Percentiles rank a stretch among this genome's conserved stretches.
Conservation (phyloP, 2,113 vertebrate species). For the Phainopepla nitens region DNA sequence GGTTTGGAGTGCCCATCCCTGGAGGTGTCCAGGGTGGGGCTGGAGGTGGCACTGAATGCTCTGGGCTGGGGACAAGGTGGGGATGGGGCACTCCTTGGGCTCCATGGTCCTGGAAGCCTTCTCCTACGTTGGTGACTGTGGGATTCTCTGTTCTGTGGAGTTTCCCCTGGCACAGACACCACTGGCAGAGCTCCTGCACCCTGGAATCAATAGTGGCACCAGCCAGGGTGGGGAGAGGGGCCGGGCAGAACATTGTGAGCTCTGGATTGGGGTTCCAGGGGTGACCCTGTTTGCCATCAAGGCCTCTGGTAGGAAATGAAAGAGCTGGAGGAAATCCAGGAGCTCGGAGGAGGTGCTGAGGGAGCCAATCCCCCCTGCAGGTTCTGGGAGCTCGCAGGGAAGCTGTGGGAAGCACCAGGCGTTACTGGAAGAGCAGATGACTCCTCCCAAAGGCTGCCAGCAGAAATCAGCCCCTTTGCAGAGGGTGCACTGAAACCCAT, state of each 20-base stretch:
- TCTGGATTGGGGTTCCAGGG: fast-evolving
- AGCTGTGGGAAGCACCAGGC: neutral
- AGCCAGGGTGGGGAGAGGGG: fast-evolving
- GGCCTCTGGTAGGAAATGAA: neutral
- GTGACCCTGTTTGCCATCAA: neutral
- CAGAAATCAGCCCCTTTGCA: neutral
- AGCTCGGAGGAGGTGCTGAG: neutral
- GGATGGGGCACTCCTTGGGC: fast-evolving
- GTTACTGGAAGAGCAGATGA: neutral
- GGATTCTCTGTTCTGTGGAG: neutral
- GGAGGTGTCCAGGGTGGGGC: fast-evolving
- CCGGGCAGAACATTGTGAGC: neutral
- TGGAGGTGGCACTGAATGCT: neutral
- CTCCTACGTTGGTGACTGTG: fast-evolving
- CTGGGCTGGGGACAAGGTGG: neutral
- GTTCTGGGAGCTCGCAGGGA: neutral
- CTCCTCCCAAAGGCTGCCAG: neutral
- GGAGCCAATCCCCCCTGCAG: neutral
- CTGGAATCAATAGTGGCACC: neutral
- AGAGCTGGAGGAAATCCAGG: neutral
- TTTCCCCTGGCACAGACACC: neutral
- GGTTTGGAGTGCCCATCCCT: neutral
- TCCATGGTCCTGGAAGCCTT: fast-evolving
- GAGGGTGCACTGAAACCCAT: neutral
- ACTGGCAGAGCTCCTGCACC: neutral